Evolutionary conservation across 1,140 invertebrate genomes (phyloP), one percentile per base, ranked within the genome.

Genomic region (Limonius californicus): DNA sequence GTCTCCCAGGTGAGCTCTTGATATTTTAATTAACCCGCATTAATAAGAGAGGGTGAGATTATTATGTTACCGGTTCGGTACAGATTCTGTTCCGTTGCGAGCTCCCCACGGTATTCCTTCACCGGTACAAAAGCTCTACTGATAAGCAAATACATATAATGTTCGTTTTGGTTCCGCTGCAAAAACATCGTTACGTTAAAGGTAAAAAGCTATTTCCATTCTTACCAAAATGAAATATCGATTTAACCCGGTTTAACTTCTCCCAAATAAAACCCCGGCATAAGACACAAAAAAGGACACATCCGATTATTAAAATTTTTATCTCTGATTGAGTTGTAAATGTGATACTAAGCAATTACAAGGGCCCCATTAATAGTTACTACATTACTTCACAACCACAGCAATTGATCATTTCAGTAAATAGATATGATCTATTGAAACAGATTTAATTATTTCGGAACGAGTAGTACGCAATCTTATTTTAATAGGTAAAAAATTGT

Each of bases 11-110:
- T 62, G 68, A 54, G 65, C 53, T 55, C 59, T 69, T 67, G 62
- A 64, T 67, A 63, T 69, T 69, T 69, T 67, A 67, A 69, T 69
- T 67, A 69, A 69, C 57, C 68, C 54, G 58, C 59, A 67, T 69
- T 69, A 67, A 69, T 69, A 67, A 67, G 59, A 54, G 68, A 50
- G 62, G 57, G 58, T 59, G 57, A 63, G 61, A 69, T 67, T 69
- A 63, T 66, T 60, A 67, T 47, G 59, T 64, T 61, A 63, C 67
- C 20, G 45, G 45, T 50, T 50, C 20, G 20, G 45, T 50, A 50
- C 57, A 30, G 61, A 50, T 50, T 50, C 20, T 50, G 14, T 50
- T 50, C 45, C 35, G 35, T 12, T 39, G 8, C 2, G 3, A 2
- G n/a, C n/a, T 39, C 35, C 35, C 35, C 8, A 39, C 35, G 35